Evolutionary conservation across 2,888 invertebrate genomes (phyloP).

Genomic region (Tigriopus californicus): DNA sequence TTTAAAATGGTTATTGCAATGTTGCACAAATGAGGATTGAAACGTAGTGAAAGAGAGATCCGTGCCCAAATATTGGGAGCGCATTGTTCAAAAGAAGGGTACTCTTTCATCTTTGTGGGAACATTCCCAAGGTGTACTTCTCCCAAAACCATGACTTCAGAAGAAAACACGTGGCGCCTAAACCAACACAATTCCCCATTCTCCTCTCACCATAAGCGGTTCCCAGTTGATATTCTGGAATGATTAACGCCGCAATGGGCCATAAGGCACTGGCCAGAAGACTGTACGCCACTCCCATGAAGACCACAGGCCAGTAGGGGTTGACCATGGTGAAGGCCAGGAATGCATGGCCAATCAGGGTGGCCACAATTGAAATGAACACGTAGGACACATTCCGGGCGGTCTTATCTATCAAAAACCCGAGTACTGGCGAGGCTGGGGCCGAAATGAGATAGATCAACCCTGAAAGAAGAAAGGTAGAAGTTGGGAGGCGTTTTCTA

Average conservation of each 20-base stretch:
- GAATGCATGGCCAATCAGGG: conserved; percentile 38
- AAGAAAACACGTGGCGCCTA: too few relatives aligned
- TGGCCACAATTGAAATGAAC: conserved; percentile 48
- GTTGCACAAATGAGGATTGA: too few relatives aligned
- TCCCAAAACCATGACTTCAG: too few relatives aligned
- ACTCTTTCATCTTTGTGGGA: too few relatives aligned
- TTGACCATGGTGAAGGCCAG: conserved; percentile 38
- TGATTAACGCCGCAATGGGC: conserved; percentile 80
- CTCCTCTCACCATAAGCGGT: conserved; percentile 65
- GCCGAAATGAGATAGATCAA: conserved; percentile 47
- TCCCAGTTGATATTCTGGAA: conserved; percentile 77
- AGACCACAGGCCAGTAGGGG: conserved; percentile 19
- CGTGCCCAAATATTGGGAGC: too few relatives aligned
- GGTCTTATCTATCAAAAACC: conserved; percentile 36
- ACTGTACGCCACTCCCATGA: conserved; percentile 76
- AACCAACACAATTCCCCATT: too few relatives aligned
- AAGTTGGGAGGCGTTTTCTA: not conserved
- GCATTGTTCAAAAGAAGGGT: too few relatives aligned
- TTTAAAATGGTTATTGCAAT: too few relatives aligned
- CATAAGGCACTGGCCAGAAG: conserved; percentile 82
- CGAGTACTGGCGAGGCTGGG: conserved; percentile 63
- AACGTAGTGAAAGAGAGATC: too few relatives aligned
- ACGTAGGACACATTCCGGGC: conserved; percentile 84
- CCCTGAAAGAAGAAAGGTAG: conserved; percentile 16
- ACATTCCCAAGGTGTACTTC: too few relatives aligned